These are phyloP conservation scores for Microcebus griseorufus DNA, from an alignment of 2,113 vertebrate genomes.

Conservation along the genomic window DNA sequence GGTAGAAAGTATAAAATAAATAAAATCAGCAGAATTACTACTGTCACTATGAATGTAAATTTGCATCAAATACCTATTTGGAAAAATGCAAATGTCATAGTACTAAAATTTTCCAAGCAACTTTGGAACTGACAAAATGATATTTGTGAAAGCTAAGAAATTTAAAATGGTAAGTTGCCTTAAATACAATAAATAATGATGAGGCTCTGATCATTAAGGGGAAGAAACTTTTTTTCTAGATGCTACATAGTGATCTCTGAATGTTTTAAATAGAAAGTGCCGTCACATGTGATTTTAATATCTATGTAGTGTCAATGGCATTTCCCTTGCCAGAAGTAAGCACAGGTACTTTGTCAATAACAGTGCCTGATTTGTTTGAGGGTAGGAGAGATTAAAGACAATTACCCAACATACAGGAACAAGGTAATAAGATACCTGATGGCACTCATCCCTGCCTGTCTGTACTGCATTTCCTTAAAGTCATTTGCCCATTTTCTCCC, in stretches of 20 bases:
- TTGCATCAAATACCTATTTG: background rate
- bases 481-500: background rate
- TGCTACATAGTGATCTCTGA: background rate
- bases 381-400: background rate
- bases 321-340: background rate
- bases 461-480: background rate
- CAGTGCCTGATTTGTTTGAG: background rate
- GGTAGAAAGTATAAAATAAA: background rate
- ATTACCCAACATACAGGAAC: background rate
- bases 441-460: background rate
- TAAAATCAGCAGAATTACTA: background rate
- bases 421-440: background rate
- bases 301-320: background rate
- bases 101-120: background rate
- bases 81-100: background rate
- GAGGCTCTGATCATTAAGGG: background rate
- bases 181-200: constrained; percentile 9
- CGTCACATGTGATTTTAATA: background rate
- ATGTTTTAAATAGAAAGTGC: constrained; percentile 21
- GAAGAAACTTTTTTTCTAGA: background rate
- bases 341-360: background rate
- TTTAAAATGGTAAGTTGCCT: constrained; percentile 18
- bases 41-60: background rate
- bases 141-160: constrained; percentile 42
- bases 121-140: background rate